Evolutionary conservation across 2,888 invertebrate species (phyloP).

Genomic region (Ochlodes sylvanus): DNA sequence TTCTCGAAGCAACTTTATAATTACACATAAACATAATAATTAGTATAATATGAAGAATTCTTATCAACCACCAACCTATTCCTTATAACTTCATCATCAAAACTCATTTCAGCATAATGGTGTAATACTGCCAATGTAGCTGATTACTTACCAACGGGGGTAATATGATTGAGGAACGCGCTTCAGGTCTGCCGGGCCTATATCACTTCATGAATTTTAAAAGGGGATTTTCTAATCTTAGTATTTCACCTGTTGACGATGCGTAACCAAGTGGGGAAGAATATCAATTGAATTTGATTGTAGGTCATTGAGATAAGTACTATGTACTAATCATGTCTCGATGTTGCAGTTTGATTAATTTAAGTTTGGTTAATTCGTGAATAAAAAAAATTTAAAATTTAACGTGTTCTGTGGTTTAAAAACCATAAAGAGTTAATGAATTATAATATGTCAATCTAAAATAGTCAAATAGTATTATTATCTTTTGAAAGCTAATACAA

Average conservation of each 20-base stretch:
- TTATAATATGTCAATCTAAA: too few relatives aligned
- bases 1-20: too few relatives aligned
- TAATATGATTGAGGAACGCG: constrained; percentile 38
- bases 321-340: too few relatives aligned
- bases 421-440: too few relatives aligned
- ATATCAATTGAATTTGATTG: constrained; percentile 9
- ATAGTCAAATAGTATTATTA: too few relatives aligned
- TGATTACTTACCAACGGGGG: constrained; percentile 12
- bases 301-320: not conserved
- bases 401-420: too few relatives aligned
- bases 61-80: not conserved
- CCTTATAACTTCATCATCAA: not conserved
- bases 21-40: not conserved
- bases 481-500: too few relatives aligned
- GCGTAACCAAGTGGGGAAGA: not conserved
- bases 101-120: not conserved
- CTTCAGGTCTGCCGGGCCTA: constrained; percentile 45
- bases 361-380: too few relatives aligned
- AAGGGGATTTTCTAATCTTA: constrained; percentile 47
- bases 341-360: too few relatives aligned
- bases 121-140: constrained; percentile 4
- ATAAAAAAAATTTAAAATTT: too few relatives aligned
- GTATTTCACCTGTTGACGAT: constrained; percentile 13
- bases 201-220: constrained; percentile 59
- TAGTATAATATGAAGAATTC: not conserved